A percentile compares a stretch with the other conserved stretches of the same genome.
Conservation (phyloP, 2,113 vertebrate genomes). For the Lepus americanus region DNA sequence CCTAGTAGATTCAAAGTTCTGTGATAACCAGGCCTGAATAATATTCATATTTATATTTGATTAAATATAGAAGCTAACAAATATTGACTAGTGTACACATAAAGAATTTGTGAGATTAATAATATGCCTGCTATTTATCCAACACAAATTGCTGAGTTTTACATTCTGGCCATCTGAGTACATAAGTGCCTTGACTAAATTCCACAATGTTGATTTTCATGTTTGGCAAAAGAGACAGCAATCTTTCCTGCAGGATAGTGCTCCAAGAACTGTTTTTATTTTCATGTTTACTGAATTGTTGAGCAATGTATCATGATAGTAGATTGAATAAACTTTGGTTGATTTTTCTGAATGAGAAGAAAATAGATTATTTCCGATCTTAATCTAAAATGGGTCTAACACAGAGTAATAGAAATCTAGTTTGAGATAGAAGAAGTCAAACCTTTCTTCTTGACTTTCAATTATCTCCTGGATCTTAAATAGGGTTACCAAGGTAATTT, state of each 20-base stretch:
- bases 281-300: not conserved
- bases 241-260: not conserved
- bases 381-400: not conserved
- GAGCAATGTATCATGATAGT: constrained; percentile 19
- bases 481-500: not conserved
- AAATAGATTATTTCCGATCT: not conserved
- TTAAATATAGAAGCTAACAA: not conserved
- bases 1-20: not conserved
- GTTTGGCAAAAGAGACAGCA: not conserved
- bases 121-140: too few relatives aligned
- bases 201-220: not conserved
- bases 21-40: not conserved
- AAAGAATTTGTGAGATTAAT: not conserved
- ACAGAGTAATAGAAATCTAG: not conserved
- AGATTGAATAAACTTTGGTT: not conserved
- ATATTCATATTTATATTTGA: constrained; percentile 13
- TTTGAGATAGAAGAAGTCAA: not conserved
- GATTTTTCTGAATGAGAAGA: constrained; percentile 40
- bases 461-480: not conserved
- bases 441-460: not conserved
- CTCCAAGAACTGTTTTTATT: constrained; percentile 29
- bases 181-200: not conserved
- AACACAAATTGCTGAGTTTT: constrained; percentile 7
- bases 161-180: not conserved
- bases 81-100: not conserved